Evolutionary conservation across 2,113 vertebrate species (phyloP).

Genomic region (Synodontis membranacea): DNA sequence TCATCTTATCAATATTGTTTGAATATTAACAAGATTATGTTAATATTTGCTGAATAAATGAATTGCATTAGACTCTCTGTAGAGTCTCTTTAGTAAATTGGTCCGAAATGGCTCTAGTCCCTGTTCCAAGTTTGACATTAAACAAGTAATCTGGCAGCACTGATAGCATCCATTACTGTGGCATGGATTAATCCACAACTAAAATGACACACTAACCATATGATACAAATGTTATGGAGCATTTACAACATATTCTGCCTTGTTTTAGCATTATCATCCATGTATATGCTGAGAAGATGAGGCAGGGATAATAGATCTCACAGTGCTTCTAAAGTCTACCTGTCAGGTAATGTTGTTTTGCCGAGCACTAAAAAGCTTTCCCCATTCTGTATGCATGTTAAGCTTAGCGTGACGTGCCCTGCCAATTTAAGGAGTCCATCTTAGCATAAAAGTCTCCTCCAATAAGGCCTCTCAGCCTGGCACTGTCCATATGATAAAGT

Average conservation of each 20-base stretch:
- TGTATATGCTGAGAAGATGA: constrained; percentile 60
- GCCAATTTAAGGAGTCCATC: constrained; percentile 76
- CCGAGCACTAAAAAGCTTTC: constrained; percentile 66
- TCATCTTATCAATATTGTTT: constrained; percentile 17
- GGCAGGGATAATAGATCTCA: constrained; percentile 65
- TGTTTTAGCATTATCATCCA: constrained; percentile 64
- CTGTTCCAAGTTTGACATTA: constrained; percentile 33
- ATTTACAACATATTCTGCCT: constrained; percentile 62
- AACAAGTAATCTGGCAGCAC: constrained; percentile 46
- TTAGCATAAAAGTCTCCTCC: constrained; percentile 76
- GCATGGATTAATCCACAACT: constrained; percentile 40
- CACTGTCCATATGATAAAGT: constrained; percentile 78
- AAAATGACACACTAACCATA: constrained; percentile 58
- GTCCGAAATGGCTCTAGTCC: constrained; percentile 4
- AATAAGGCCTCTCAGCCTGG: constrained; percentile 65
- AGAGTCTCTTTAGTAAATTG: constrained; percentile 15
- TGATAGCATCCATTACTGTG: constrained; percentile 58
- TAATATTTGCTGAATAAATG: constrained; percentile 6
- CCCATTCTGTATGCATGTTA: constrained; percentile 73
- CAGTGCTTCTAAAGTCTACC: constrained; percentile 67
- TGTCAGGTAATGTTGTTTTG: constrained; percentile 73
- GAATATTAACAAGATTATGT: constrained; percentile 21
- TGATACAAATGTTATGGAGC: constrained; percentile 61
- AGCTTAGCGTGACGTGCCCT: constrained; percentile 71
- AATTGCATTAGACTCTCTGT: background rate